Base-by-base conservation (phyloP, 1,140 invertebrate genomes). In the Leguminivora glycinivorella region DNA sequence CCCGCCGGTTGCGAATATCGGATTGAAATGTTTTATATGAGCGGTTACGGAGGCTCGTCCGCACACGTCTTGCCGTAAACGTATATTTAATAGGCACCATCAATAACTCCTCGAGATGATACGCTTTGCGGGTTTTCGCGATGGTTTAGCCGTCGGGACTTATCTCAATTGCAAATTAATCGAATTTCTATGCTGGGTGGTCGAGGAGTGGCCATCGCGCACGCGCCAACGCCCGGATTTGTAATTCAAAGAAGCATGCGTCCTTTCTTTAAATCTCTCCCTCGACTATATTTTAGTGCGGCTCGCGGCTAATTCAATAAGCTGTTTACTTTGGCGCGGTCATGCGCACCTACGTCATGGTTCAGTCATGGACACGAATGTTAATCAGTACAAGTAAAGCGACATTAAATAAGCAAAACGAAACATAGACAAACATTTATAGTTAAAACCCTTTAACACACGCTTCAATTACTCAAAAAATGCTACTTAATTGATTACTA, bases 81-180 rank as follows among this genome's bases (percentile, higher is more conserved):
- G 89, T 88, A 87, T 92, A 91, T 92, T 92, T 92, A 92, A 92
- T 92, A 90, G 87, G 76, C 78, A 80, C 84, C 85, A 92, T 92
- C 90, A 92, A 92, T 92, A 92, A 92, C 90, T 83, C 75, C 70
- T 75, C 72, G 79, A 89, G 85, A 90, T 88, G 84, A 88, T 89
- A 87, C 83, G 81, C 78, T 84, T 78, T 79, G 78, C 74, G 80
- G 81, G 78, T 85, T 83, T 77, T 79, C 82, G 40, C 40, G 81
- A 85, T 83, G 80, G 82, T 81, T 89, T 85, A 83, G 72, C 79
- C 74, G 72, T 72, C 78, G 79, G 76, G 81, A 83, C 85, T 89
- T 89, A 92, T 92, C 84, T 91, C 85, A 87, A 91, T 92, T 92
- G 86, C 83, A 89, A 91, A 91, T 91, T 87, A 88, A 86, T 89